Evolutionary conservation across 2,797 vertebrate species (phyloP), one percentile per base, ranked within the genome.

Genomic region (Pseudomugil gertrudae): DNA sequence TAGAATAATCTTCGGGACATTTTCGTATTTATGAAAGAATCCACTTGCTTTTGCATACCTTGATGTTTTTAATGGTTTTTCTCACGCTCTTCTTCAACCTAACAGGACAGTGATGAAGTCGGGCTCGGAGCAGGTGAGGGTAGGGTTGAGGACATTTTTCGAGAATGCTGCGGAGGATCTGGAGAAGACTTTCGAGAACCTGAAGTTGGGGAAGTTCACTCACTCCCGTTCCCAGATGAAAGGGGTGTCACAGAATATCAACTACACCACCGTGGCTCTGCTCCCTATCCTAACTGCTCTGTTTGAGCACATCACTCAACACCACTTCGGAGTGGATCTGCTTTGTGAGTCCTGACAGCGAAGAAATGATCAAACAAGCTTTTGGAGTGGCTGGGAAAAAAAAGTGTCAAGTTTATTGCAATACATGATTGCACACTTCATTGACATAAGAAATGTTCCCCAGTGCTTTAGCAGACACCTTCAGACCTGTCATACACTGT

Each of bases 51-150:
- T 82, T 33, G 61, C 57, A 4, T 40, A 57, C 66, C 27, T 2
- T 79, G 29, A 64, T 33, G 45, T 4, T 43, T 55, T 7, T 15
- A 21, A 21, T 52, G 7, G 2, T 77, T 75, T 65, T 35, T 21
- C 71, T 83, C 53, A 60, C 3, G 0, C 57, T 57, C 29, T 54
- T 45, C 55, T 70, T 68, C 29, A 15, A 57, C 57, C 74, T 40
- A 80, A 48, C 91, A 99, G 98, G 92, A 99, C 96, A 0, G 98
- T 99, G 81, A 98, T 99, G 98, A 99, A 98, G 92, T 98, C 98
- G 0, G 96, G 96, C 74, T 96, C 96, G 0, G 97, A 99, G 89
- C 89, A 95, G 81, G 97, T 99, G 74, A 95, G 97, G 81, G 95
- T 95, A 1, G 97, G 96, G 11, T 83, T 99, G 24, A 94, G 96